These are phyloP conservation scores for Dendrolimus kikuchii DNA, from an alignment of 1,140 invertebrate species.

Conservation along the genomic window DNA sequence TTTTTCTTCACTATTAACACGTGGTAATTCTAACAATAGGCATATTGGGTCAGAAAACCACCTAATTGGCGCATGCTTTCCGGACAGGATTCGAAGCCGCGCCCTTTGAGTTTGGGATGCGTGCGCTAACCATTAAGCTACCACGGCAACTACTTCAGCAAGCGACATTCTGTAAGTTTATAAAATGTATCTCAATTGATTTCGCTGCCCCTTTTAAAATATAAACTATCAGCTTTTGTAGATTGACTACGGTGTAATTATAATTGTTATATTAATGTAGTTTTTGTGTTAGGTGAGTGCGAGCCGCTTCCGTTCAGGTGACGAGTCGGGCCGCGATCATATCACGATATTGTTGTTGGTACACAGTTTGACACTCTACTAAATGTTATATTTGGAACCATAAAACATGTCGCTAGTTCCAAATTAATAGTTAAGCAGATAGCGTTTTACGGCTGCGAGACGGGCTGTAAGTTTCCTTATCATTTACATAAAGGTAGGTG, in stretches of 20 bases:
- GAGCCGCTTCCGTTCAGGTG: conserved; percentile 61
- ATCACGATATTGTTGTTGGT: conserved; percentile 14
- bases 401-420: conserved; percentile 25
- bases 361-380: conserved; percentile 43
- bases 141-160: too few species aligned
- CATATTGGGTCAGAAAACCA: too few species aligned
- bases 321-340: conserved; percentile 46
- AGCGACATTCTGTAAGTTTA: too few species aligned
- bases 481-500: conserved; percentile 40
- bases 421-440: conserved; percentile 47
- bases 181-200: too few species aligned
- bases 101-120: too few species aligned
- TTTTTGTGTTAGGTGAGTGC: conserved; percentile 48
- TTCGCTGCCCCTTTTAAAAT: too few species aligned
- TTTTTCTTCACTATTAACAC: too few species aligned
- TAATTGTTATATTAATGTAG: conserved; percentile 53
- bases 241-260: conserved; percentile 29
- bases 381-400: conserved; percentile 31
- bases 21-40: too few species aligned
- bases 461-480: conserved; percentile 31
- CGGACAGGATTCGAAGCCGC: too few species aligned
- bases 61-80: too few species aligned
- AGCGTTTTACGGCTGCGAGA: conserved; percentile 27
- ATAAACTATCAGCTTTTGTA: too few species aligned
- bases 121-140: too few species aligned